A percentile compares a stretch with the other conserved stretches of the same genome.
Evolutionary conservation across 2,113 vertebrate species (phyloP).

Genomic region (Eulemur macaco): DNA sequence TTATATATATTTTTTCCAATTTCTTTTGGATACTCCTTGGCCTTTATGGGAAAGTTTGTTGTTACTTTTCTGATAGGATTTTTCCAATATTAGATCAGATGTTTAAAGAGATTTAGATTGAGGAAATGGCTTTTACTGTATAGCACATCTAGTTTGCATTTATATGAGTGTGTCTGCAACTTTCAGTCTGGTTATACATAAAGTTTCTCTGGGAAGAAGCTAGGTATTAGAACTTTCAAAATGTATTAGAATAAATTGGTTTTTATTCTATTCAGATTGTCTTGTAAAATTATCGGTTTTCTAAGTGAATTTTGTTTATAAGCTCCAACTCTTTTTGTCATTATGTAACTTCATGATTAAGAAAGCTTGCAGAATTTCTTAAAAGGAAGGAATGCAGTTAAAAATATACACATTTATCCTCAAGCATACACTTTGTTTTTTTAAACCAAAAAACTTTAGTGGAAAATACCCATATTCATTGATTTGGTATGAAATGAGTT

Average conservation of each 20-base stretch:
- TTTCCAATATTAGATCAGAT: constrained; percentile 74
- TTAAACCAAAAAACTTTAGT: not conserved
- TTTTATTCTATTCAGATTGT: constrained; percentile 57
- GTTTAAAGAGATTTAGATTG: constrained; percentile 76
- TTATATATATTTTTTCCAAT: constrained; percentile 58
- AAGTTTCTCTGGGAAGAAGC: constrained; percentile 72
- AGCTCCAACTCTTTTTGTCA: not conserved
- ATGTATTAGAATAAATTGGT: constrained; percentile 56
- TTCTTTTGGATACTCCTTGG: constrained; percentile 16
- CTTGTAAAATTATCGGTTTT: not conserved
- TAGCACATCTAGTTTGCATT: constrained; percentile 79
- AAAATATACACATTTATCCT: not conserved
- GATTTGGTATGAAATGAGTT: not conserved
- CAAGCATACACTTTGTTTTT: not conserved
- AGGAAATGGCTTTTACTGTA: constrained; percentile 70
- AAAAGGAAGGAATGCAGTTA: not conserved
- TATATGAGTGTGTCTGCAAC: constrained; percentile 76
- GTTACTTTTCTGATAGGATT: constrained; percentile 59
- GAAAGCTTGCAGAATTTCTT: not conserved
- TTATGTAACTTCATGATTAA: not conserved
- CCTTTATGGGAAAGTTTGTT: constrained; percentile 44
- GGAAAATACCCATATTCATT: not conserved
- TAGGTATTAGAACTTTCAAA: constrained; percentile 60
- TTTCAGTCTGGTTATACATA: constrained; percentile 54
- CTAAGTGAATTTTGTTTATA: not conserved